Evolutionary conservation across 2,113 vertebrate genomes (phyloP), one percentile per base, ranked within the genome.

Genomic region (Hypanus sabinus): DNA sequence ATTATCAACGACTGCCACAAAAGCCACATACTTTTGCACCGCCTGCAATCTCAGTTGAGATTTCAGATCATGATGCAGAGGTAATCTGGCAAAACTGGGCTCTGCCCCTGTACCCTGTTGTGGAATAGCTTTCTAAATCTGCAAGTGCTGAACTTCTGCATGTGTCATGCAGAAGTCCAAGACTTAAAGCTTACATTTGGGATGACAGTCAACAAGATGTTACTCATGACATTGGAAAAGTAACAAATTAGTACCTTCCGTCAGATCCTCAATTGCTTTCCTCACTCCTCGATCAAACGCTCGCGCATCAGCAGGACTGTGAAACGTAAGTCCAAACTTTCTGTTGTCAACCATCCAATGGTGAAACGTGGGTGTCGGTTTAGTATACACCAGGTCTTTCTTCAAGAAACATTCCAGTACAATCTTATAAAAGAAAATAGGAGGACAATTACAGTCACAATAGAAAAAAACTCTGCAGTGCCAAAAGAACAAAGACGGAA

Each of bases 351-450:
- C 98, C 95, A 97, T 99, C 99, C 99, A 99, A 71, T 99, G 99
- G 96, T 99, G 99, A 96, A 99, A 99, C 7, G 98, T 99, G 94
- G 99, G 99, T n/a, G 98, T 99, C n/a, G 99, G 98, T 96, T 99
- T 98, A 27, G 98, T 99, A 96, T 99, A 99, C 80, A 99, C 97
- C 95, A 99, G 96, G 96, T 99, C 98, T 96, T 99, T 99, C 97
- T 98, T 98, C 95, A 99, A 97, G 73, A 98, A 98, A 96, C 99
- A 99, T 95, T 99, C 98, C 96, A 99, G 96, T 94, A 99, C 98
- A 97, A 99, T 98, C 99, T 99, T 96, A 94, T 11, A 5, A 1
- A 33, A 93, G 94, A 83, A 95, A 94, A 95, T 93, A 80, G 95
- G 8, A 24, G 55, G 9, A 11, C 10, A 70, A 30, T 92, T 92